Evolutionary conservation across 2,888 invertebrate genomes (phyloP), one percentile per base, ranked within the genome.

Genomic region (Lysandra coridon): DNA sequence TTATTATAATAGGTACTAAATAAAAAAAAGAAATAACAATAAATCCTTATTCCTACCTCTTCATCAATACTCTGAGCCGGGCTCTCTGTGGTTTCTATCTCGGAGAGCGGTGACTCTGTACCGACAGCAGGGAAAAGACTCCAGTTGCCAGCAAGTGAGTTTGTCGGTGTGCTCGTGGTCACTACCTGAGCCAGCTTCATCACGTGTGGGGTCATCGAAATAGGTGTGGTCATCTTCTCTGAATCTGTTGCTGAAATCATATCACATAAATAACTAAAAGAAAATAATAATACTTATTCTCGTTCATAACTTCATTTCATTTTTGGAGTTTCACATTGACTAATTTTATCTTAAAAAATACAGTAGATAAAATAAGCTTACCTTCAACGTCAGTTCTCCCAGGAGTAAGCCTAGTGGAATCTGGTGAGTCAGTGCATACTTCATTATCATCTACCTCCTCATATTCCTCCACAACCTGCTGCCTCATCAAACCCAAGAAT

Each of bases 121-220:
- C 89, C 90, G 74, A 90, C 90, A 37, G 89, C 91, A 3, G 91
- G 87, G 80, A 94, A 94, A 64, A 93, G 81, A 0, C 90, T 85
- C 94, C 94, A 94, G 0, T 88, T 89, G 1, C 86, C 89, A 6
- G 81, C 81, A 0, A 86, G 84, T 1, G 92, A 87, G 77, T 93
- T 90, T 0, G 94, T 94, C 0, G 94, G 94, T 0, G 94, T 94
- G 78, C 94, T 94, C 1, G 94, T 94, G 5, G 92, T 91, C 0
- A 93, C 93, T 0, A 86, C 84, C 81, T 92, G 89, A 1, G 87
- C 86, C 17, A 93, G 81, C 75, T 92, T 91, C 12, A 89, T 83
- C 0, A 92, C 81, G 64, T 90, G 87, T 0, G 88, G 87, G 5
- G 91, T 80, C 79, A 92, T 90, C 1, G 92, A 89, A 0, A 90